phyloP scores from a whole-genome alignment of 1,140 invertebrate species.

The Trypoxylus dichotomus region DNA sequence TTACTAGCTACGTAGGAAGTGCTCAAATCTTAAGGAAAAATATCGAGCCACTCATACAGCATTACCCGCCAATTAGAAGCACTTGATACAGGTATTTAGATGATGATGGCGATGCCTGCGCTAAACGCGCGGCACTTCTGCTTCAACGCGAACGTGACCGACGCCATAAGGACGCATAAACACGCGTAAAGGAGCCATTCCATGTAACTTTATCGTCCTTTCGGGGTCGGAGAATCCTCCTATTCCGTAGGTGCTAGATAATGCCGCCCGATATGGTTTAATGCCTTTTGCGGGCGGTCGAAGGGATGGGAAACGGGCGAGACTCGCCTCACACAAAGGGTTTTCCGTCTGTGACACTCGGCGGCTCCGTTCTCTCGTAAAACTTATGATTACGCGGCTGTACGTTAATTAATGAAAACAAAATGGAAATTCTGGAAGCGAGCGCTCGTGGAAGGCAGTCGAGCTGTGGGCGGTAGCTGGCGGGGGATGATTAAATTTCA shows the following conservation, averaged over 20 bases:
- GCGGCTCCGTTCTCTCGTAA: slow-evolving; percentile 19
- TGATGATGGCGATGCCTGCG: not conserved
- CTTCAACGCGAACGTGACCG: slow-evolving; percentile 19
- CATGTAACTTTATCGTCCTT: slow-evolving; percentile 50
- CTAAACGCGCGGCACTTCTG: slow-evolving; percentile 1
- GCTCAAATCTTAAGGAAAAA: slow-evolving; percentile 6
- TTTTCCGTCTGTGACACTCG: slow-evolving; percentile 10
- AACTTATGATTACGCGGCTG: slow-evolving; percentile 23
- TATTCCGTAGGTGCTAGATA: slow-evolving; percentile 46
- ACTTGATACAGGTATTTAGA: slow-evolving; percentile 9
- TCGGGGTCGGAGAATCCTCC: slow-evolving; percentile 41
- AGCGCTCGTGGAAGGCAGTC: not conserved
- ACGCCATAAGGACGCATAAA: slow-evolving; percentile 48
- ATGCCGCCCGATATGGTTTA: slow-evolving; percentile 34
- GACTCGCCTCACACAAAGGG: not conserved
- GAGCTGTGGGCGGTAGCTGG: not conserved
- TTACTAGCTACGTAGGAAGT: not conserved
- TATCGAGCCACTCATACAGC: not conserved
- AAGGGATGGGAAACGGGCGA: not conserved
- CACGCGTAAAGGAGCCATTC: slow-evolving; percentile 48
- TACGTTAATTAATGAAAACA: slow-evolving; percentile 23
- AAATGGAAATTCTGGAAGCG: slow-evolving; percentile 21
- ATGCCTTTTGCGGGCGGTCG: slow-evolving; percentile 2
- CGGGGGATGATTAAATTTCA: slow-evolving; percentile 14
- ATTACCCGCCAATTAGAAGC: slow-evolving; percentile 16